Base-by-base conservation (phyloP, 2,113 vertebrate species). In the Ailuropoda melanoleuca region DNA sequence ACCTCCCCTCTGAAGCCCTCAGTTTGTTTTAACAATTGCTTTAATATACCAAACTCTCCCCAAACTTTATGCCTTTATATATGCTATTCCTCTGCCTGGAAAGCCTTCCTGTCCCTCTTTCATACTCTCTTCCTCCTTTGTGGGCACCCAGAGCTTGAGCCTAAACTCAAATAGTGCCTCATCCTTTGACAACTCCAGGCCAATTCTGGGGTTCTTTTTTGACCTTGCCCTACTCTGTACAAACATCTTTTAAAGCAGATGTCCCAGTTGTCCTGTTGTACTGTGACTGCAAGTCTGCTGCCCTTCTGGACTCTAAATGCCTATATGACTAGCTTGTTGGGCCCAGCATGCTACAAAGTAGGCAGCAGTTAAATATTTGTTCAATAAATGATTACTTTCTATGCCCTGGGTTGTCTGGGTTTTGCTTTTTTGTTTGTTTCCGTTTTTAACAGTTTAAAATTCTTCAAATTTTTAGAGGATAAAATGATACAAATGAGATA, bases 391-490 rank as follows among this genome's bases (percentile, higher is more conserved):
- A 85, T 85, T 43, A 34, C 80, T 94, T 87, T 74, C 39, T 46
- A 46, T 66, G 34, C 48, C 24, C 29, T 64, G 21, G 23, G 48
- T 24, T 89, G 94, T 75, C 89, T 91, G 26, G 14, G 64, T 90
- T 68, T 74, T n/a, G n/a, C 39, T 66, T 90, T 90, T 92, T 77
- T 37, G 34, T 81, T 87, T 70, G 37, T 58, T 93, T 93, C 70
- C 19, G 53, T 88, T 85, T 93, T 29, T 18, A 85, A 66, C 21
- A 85, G 64, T 94, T 96, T 94, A 31, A 85, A 82, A 11, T 97
- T 95, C 74, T 96, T 48, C 72, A 96, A 53, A 95, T 97, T 83
- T 53, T 93, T 5, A 95, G 1, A 9, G 5, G 37, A 89, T 90
- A 95, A 93, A 83, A n/a, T 18, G 14, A 87, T 50, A 85, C 18